These are phyloP conservation scores for Heliconius melpomene DNA, from an alignment of 1,140 invertebrate species.

Conservation along the genomic window DNA sequence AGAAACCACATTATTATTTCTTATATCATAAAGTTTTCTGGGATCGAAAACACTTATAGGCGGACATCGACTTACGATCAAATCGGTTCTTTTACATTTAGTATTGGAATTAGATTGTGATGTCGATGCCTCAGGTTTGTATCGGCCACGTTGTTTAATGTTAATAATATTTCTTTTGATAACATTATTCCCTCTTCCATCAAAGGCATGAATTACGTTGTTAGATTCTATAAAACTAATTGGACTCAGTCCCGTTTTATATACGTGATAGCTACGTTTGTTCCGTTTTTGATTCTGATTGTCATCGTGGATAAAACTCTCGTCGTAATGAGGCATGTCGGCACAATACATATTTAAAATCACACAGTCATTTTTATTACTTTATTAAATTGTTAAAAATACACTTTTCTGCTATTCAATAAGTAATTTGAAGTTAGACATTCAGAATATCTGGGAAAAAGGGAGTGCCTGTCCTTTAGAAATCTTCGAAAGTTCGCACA, in stretches of 20 bases:
- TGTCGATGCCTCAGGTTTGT: slow-evolving; percentile 49
- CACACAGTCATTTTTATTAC: slow-evolving; percentile 12
- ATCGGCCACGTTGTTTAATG: slow-evolving; percentile 65
- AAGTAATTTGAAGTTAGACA: slow-evolving; percentile 9
- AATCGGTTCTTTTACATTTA: slow-evolving; percentile 49
- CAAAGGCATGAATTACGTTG: slow-evolving; percentile 62
- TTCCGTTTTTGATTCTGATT: slow-evolving; percentile 78
- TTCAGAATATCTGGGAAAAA: slow-evolving; percentile 53
- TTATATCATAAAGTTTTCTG: slow-evolving; percentile 66
- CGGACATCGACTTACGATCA: slow-evolving; percentile 59
- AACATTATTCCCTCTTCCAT: slow-evolving; percentile 67
- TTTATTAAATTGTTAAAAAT: not conserved
- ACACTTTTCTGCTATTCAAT: not conserved
- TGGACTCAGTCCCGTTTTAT: slow-evolving; percentile 73
- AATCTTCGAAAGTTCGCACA: slow-evolving; percentile 66
- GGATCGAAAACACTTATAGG: slow-evolving; percentile 64
- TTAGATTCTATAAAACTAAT: slow-evolving; percentile 54
- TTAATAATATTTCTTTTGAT: slow-evolving; percentile 75
- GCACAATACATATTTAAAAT: slow-evolving; percentile 44
- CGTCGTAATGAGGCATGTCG: slow-evolving; percentile 80
- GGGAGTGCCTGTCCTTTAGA: slow-evolving; percentile 67
- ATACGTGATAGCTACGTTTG: slow-evolving; percentile 78
- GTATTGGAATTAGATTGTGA: slow-evolving; percentile 29
- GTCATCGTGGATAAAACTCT: slow-evolving; percentile 79
- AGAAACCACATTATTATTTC: slow-evolving; percentile 66